Evolutionary conservation across 1,140 invertebrate genomes (phyloP).

Genomic region (Drosophila suzukii): DNA sequence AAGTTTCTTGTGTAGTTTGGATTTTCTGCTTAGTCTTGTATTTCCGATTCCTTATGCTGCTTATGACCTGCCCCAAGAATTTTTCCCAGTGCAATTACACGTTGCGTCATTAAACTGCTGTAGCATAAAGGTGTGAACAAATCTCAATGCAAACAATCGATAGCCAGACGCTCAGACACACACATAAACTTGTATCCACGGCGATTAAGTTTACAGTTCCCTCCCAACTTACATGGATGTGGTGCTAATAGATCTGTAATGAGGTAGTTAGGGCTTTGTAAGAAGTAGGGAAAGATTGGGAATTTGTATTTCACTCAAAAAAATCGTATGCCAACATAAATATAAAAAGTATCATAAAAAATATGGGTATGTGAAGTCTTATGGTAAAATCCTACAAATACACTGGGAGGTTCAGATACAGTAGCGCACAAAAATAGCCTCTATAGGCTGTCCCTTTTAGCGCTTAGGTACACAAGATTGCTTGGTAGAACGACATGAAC

Average conservation of each 20-base stretch:
- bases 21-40: neutral
- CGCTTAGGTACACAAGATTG: constrained; percentile 29
- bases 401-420: neutral
- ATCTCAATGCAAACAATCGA: constrained; percentile 57
- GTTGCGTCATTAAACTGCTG: constrained; percentile 40
- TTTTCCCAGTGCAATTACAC: constrained; percentile 27
- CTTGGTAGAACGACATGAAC: constrained; percentile 44
- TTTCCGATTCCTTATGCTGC: neutral
- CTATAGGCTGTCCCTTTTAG: constrained; percentile 11
- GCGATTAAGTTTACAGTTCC: constrained; percentile 20
- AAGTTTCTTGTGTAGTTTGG: neutral
- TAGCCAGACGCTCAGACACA: constrained; percentile 11
- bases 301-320: neutral
- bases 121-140: constrained; percentile 50
- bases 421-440: constrained; percentile 27
- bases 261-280: constrained; percentile 21
- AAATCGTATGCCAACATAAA: neutral
- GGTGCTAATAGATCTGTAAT: constrained; percentile 43
- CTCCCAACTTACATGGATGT: neutral
- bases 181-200: constrained; percentile 16
- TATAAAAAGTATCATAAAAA: neutral
- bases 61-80: constrained; percentile 11
- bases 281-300: neutral
- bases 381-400: neutral
- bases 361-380: neutral